Evolutionary conservation across 2,113 vertebrate genomes (phyloP), one percentile per base, ranked within the genome.

Genomic region (Microtus oregoni): DNA sequence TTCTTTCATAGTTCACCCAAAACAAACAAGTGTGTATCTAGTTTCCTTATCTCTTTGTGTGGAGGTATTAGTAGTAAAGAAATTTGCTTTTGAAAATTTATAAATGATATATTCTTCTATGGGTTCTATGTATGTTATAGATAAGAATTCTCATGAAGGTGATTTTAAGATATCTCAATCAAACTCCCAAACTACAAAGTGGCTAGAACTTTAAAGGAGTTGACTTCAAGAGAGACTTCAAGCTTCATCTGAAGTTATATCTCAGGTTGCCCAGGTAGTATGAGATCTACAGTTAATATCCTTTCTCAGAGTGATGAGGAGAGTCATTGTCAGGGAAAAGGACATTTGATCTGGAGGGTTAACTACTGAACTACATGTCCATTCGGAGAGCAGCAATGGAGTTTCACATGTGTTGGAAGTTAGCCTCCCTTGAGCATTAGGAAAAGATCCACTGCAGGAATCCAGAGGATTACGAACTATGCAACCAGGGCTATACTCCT

Each of bases 401-500:
- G 41, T 75, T n/a, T 75, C 38, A 75, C 41, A 7, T 75, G 7
- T 75, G 68, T 3, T 38, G 7, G 9, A 73, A 73, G 2, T 7
- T 20, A 20, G 7, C 32, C 68, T 72, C 68, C 17, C 32, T 17
- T 72, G 6, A 72, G 15, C 35, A 72, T n/a, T 17, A 19, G 3
- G 19, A n/a, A 35, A 35, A 19, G 0, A n/a, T 73, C 7, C 35
- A 20, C 70, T 38, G 17, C 0, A 38, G 3, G 3, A 73, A 38
- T 73, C 20, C 35, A 38, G 14, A 35, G 5, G 0, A 15, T 38
- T 22, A 73, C 9, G 0, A 11, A 73, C 11, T 10, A 22, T 9
- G 3, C n/a, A 73, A n/a, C 7, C 3, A 10, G 7, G 19, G 35
- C 7, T 73, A 19, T 22, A 38, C 2, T 38, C 7, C 7, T 1